Percentiles rank a stretch among this genome's conserved stretches.
Evolutionary conservation across 2,888 invertebrate genomes (phyloP).

Genomic region (Drosophila subsilvestris): DNA sequence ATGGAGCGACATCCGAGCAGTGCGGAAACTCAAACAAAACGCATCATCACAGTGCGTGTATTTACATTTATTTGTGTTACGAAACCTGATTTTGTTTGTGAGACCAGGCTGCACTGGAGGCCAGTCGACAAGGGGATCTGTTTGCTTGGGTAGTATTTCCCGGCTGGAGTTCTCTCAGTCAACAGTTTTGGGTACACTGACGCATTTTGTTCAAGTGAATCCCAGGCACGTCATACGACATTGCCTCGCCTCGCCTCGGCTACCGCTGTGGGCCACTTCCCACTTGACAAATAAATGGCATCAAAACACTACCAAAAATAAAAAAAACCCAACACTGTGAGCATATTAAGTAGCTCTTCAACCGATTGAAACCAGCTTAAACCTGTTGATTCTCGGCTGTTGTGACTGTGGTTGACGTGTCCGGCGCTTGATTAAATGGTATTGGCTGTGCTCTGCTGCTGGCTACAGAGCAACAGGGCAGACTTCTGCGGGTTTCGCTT

Average conservation of each 20-base stretch:
- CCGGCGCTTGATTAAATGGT: slow-evolving; percentile 27
- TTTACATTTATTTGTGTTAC: slow-evolving; percentile 43
- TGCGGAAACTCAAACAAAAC: slow-evolving; percentile 42
- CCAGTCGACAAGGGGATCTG: background rate
- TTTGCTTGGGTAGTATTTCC: background rate
- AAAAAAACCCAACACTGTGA: slow-evolving; percentile 27
- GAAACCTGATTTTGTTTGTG: slow-evolving; percentile 37
- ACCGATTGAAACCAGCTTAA: slow-evolving; percentile 65
- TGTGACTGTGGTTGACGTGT: background rate
- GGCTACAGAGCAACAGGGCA: slow-evolving; percentile 6
- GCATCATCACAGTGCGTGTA: slow-evolving; percentile 26
- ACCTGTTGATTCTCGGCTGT: slow-evolving; percentile 54
- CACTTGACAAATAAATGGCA: slow-evolving; percentile 24
- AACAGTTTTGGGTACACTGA: slow-evolving; percentile 43
- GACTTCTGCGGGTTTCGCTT: slow-evolving; percentile 22
- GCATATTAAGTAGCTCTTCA: slow-evolving; percentile 44
- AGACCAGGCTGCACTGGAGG: slow-evolving; percentile 10
- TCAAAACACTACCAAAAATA: slow-evolving; percentile 19
- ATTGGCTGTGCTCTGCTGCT: slow-evolving; percentile 8
- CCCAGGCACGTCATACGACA: slow-evolving; percentile 57
- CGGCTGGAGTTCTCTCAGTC: background rate
- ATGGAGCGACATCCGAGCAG: slow-evolving; percentile 10
- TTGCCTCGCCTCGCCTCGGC: slow-evolving; percentile 26
- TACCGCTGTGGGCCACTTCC: background rate
- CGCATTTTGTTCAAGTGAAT: slow-evolving; percentile 59